A percentile compares a stretch with the other conserved stretches of the same genome.
phyloP scores from a whole-genome alignment of 2,797 vertebrate genomes.

The Nothura maculosa region DNA sequence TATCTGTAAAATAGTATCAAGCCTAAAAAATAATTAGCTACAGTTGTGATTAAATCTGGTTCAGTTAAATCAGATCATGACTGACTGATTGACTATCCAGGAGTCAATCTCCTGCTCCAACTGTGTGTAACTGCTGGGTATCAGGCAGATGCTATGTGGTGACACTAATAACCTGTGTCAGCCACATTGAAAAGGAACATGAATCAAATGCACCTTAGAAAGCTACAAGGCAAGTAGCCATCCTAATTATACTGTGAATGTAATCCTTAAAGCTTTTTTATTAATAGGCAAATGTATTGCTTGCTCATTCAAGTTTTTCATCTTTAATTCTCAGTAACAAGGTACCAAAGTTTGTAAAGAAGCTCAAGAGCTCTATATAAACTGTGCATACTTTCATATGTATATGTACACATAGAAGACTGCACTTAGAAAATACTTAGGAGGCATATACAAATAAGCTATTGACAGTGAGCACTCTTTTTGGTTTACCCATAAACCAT shows the following conservation, averaged over 20 bases:
- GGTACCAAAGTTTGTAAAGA: neutral
- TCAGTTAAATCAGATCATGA: neutral
- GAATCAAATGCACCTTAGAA: neutral
- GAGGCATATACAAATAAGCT: neutral
- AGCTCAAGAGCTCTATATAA: neutral
- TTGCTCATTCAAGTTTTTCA: neutral
- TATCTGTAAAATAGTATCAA: neutral
- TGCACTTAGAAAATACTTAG: no score
- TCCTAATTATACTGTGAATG: neutral
- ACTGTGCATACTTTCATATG: neutral
- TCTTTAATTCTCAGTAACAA: neutral
- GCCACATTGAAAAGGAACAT: neutral
- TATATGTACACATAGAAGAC: neutral
- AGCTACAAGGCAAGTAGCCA: neutral
- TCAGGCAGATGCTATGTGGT: neutral
- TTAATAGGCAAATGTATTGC: neutral
- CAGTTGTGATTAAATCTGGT: neutral
- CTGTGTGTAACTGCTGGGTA: neutral
- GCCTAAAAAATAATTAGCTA: neutral
- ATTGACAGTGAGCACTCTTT: neutral
- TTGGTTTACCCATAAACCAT: neutral
- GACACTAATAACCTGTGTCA: neutral
- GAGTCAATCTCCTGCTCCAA: neutral
- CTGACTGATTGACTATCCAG: neutral
- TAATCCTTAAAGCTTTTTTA: neutral